A percentile compares a stretch with the other conserved stretches of the same genome.
phyloP scores from a whole-genome alignment of 2,888 invertebrate genomes.

The Coenonympha glycerion region DNA sequence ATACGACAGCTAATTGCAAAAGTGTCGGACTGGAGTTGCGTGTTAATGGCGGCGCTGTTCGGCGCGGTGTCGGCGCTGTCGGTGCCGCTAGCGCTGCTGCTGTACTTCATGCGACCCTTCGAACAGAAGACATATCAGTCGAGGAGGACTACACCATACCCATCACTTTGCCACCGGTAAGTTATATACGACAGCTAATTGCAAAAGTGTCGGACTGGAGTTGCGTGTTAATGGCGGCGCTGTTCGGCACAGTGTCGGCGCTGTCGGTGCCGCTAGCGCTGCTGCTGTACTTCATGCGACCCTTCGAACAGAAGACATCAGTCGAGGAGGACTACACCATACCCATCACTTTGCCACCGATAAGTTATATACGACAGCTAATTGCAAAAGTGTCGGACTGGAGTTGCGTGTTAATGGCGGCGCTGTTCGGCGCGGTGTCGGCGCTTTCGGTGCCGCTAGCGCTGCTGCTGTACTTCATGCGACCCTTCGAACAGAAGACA shows the following conservation, averaged over 20 bases:
- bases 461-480: conserved; percentile 55
- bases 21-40: too few species aligned
- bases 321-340: conserved; percentile 41
- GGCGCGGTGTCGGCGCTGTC: conserved; percentile 59
- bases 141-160: conserved; percentile 47
- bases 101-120: conserved; percentile 58
- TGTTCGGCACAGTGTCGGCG: conserved; percentile 57
- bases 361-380: conserved; percentile 46
- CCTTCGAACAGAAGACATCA: conserved; percentile 50
- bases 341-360: conserved; percentile 60
- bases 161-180: conserved; percentile 60
- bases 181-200: too few species aligned
- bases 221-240: conserved; percentile 56
- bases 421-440: conserved; percentile 56
- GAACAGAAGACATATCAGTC: conserved; percentile 45
- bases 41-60: conserved; percentile 55
- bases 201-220: too few species aligned
- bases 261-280: conserved; percentile 54
- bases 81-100: conserved; percentile 50
- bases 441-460: conserved; percentile 55
- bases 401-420: conserved; percentile 57
- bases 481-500: conserved; percentile 53
- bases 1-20: too few species aligned
- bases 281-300: conserved; percentile 55
- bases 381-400: too few species aligned